Evolutionary conservation across 1,140 invertebrate genomes (phyloP).

Genomic region (Leptestheria dahalacensis): DNA sequence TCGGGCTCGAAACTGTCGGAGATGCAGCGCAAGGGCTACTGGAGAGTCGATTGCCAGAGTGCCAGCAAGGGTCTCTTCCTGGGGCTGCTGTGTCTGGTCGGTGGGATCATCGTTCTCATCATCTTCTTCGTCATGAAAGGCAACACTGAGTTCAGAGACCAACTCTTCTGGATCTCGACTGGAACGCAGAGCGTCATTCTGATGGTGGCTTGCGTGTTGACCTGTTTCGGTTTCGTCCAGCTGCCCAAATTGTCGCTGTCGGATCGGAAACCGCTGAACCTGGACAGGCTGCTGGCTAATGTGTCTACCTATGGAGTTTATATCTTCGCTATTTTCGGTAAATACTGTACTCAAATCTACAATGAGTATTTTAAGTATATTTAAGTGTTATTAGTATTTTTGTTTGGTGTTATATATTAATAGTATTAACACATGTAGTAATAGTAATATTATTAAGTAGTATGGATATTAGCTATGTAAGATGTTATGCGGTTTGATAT

Average conservation of each 20-base stretch:
- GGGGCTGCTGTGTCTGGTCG: conserved; percentile 41
- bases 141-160: conserved; percentile 34
- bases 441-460: too few species aligned
- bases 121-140: conserved; percentile 46
- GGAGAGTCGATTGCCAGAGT: conserved; percentile 35
- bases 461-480: too few species aligned
- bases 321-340: conserved; percentile 40
- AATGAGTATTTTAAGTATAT: too few species aligned
- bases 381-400: too few species aligned
- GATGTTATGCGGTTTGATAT: too few species aligned
- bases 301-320: conserved; percentile 40
- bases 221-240: conserved; percentile 28
- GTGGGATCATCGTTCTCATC: conserved; percentile 43
- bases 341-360: too few species aligned
- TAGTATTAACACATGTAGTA: too few species aligned
- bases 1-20: not conserved
- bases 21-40: conserved; percentile 14
- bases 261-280: conserved; percentile 26
- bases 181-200: conserved; percentile 20
- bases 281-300: conserved; percentile 35
- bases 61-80: conserved; percentile 44
- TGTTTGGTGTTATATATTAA: too few species aligned
- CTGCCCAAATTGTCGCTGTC: conserved; percentile 29
- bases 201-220: conserved; percentile 33
- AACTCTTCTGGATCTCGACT: conserved; percentile 28